Conservation (phyloP, 1,140 invertebrate genomes). For the Aphelinus atriplicis region DNA sequence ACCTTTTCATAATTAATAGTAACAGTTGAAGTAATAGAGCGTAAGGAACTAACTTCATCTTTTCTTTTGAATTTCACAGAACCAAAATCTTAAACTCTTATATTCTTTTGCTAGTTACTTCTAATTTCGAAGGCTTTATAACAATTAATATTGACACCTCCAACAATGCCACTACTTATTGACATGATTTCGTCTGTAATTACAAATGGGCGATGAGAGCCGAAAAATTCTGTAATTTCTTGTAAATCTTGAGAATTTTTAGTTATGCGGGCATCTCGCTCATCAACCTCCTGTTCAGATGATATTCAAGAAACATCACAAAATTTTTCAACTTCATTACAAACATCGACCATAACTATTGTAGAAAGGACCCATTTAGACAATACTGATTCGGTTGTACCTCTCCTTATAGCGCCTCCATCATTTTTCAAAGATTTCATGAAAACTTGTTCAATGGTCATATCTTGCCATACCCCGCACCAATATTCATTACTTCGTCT, state of each 20-base stretch:
- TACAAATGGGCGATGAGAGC: neutral
- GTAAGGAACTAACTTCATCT: too few species aligned
- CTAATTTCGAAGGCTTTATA: neutral
- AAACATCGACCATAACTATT: constrained; percentile 8
- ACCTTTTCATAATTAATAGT: too few species aligned
- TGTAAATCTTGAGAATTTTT: constrained; percentile 9
- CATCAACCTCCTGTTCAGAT: constrained; percentile 42
- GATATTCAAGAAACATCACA: constrained; percentile 21
- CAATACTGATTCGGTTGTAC: constrained; percentile 42
- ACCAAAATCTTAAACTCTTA: neutral
- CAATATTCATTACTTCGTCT: constrained; percentile 48
- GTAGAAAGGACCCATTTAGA: constrained; percentile 38
- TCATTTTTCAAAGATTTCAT: constrained; percentile 50
- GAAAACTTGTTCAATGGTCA: constrained; percentile 45
- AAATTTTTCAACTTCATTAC: constrained; percentile 42
- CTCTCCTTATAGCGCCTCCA: constrained; percentile 50
- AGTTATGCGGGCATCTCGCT: neutral
- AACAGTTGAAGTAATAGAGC: too few species aligned
- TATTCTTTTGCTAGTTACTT: neutral
- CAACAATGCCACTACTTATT: constrained; percentile 14
- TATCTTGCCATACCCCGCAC: constrained; percentile 51
- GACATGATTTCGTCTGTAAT: neutral
- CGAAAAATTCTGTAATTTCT: neutral
- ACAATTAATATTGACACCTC: neutral
- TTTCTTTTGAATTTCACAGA: neutral